phyloP scores from a whole-genome alignment of 2,888 invertebrate species.

The Osmoderma eremita region DNA sequence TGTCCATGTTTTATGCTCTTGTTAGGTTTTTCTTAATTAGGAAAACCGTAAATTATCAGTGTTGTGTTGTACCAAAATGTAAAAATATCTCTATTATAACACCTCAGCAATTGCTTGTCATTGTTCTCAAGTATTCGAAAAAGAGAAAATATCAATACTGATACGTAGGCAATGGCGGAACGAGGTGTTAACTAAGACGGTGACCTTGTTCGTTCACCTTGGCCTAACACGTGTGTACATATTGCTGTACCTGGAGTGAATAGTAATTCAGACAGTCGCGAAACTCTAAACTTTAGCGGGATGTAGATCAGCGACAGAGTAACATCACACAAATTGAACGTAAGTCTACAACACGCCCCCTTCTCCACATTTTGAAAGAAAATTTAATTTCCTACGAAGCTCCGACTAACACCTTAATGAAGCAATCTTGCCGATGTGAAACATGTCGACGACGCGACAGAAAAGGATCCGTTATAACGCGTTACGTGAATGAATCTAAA shows the following conservation, averaged over 20 bases:
- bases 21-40: too few relatives aligned
- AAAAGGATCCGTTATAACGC: slow-evolving; percentile 5
- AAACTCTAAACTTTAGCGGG: slow-evolving; percentile 19
- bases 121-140: too few relatives aligned
- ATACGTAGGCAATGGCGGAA: not conserved
- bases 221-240: too few relatives aligned
- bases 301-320: not conserved
- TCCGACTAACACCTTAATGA: slow-evolving; percentile 30
- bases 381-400: slow-evolving; percentile 36
- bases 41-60: too few relatives aligned
- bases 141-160: not conserved
- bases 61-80: too few relatives aligned
- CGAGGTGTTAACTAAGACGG: too few relatives aligned
- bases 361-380: slow-evolving; percentile 25
- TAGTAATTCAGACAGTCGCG: slow-evolving; percentile 10
- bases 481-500: not conserved
- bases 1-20: too few relatives aligned
- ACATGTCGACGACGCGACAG: slow-evolving; percentile 20
- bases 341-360: not conserved
- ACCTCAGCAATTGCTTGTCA: too few relatives aligned
- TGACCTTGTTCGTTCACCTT: too few relatives aligned
- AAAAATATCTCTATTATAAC: too few relatives aligned
- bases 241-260: not conserved
- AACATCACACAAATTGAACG: slow-evolving; percentile 27
- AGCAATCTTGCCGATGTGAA: slow-evolving; percentile 31